Evolutionary conservation across 2,888 invertebrate species (phyloP).

Genomic region (Aproaerema taeniolella): DNA sequence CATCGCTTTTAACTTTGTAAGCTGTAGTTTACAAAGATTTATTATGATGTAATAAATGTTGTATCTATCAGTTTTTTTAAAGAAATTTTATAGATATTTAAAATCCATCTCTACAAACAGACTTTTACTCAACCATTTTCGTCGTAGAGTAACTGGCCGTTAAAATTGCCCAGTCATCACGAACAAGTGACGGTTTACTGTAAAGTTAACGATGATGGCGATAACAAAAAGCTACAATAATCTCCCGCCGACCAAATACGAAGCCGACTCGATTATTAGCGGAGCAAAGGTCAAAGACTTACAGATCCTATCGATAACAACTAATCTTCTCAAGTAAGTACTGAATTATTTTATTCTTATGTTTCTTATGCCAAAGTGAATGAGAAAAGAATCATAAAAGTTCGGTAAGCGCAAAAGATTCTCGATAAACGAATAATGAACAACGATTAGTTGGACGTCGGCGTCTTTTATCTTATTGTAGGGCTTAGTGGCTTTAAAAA

Average conservation of each 20-base stretch:
- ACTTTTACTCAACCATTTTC: too few relatives aligned
- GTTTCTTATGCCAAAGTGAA: constrained; percentile 25
- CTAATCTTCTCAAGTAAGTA: constrained; percentile 40
- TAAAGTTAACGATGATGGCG: constrained; percentile 30
- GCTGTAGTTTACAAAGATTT: too few relatives aligned
- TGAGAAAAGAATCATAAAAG: constrained; percentile 23
- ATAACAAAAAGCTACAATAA: constrained; percentile 48
- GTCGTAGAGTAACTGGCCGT: constrained; percentile 4
- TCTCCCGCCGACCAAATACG: constrained; percentile 42
- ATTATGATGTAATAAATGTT: too few relatives aligned
- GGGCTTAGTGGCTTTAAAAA: constrained; percentile 8
- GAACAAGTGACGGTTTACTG: constrained; percentile 32
- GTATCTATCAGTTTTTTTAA: too few relatives aligned
- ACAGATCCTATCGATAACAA: constrained; percentile 56
- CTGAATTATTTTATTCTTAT: constrained; percentile 29
- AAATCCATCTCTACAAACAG: too few relatives aligned
- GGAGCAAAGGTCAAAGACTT: constrained; percentile 64
- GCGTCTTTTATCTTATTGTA: constrained; percentile 10
- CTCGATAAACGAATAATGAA: constrained; percentile 10
- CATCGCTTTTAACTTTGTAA: too few relatives aligned
- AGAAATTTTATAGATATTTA: too few relatives aligned
- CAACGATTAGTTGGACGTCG: constrained; percentile 9
- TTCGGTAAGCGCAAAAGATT: constrained; percentile 9
- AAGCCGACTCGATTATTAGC: constrained; percentile 60
- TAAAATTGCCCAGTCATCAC: constrained; percentile 17